phyloP scores from a whole-genome alignment of 2,888 invertebrate genomes.

The Rugalucina vietnamica region DNA sequence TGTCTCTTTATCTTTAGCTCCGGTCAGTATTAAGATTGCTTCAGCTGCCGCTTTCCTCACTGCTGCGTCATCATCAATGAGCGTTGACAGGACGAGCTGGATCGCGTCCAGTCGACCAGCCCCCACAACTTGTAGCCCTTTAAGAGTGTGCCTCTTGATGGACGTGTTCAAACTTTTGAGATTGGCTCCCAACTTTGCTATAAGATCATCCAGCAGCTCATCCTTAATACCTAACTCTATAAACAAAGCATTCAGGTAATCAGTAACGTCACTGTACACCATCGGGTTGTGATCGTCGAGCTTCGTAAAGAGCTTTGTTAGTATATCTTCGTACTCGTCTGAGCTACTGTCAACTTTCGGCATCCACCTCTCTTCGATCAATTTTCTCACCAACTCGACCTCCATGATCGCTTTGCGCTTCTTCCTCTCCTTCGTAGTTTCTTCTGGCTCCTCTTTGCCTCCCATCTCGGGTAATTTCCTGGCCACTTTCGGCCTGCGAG shows the following conservation, averaged over 20 bases:
- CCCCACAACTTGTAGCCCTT: too few species aligned
- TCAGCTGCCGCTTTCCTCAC: constrained; percentile 61
- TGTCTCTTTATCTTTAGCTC: constrained; percentile 59
- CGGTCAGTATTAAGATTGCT: constrained; percentile 57
- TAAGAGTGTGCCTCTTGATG: too few species aligned
- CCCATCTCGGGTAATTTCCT: too few species aligned
- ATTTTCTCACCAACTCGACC: constrained; percentile 63
- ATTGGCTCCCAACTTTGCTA: too few species aligned
- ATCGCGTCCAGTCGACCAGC: too few species aligned
- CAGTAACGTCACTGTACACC: constrained; percentile 57
- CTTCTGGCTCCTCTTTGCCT: too few species aligned
- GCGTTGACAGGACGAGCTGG: too few species aligned
- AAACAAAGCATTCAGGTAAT: constrained; percentile 9
- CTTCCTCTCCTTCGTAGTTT: constrained; percentile 55
- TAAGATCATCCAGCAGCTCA: background rate
- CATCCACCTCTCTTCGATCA: constrained; percentile 70
- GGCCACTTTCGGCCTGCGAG: too few species aligned
- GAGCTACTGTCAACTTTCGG: constrained; percentile 54
- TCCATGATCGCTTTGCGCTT: constrained; percentile 62
- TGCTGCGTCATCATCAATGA: too few species aligned
- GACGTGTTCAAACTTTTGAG: too few species aligned
- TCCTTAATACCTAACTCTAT: background rate
- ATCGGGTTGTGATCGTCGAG: constrained; percentile 61
- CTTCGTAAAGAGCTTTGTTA: constrained; percentile 56
- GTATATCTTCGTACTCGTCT: constrained; percentile 61